Evolutionary conservation across 2,113 vertebrate species (phyloP).

Genomic region (Furnarius figulus): DNA sequence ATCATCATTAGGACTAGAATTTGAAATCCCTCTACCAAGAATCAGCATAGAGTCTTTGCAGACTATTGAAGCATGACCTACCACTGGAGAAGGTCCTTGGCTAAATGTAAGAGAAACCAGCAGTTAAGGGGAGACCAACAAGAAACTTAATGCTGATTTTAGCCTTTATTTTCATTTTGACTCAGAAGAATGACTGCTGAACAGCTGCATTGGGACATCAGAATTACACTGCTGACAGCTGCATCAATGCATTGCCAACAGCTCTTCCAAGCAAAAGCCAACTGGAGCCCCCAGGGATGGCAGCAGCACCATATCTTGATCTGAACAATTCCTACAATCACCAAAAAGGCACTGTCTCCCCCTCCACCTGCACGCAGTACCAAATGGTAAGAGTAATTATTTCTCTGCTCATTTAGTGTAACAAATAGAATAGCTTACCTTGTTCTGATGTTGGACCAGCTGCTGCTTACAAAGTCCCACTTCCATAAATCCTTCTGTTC

Average conservation of each 20-base stretch:
- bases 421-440: slow-evolving; percentile 65
- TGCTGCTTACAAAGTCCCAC: slow-evolving; percentile 75
- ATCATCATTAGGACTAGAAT: slow-evolving; percentile 43
- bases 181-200: background rate
- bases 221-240: background rate
- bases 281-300: background rate
- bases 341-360: background rate
- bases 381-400: background rate
- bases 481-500: slow-evolving; percentile 89
- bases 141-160: background rate
- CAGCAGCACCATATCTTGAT: background rate
- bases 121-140: background rate
- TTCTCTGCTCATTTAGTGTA: background rate
- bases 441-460: slow-evolving; percentile 81
- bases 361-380: fast-evolving
- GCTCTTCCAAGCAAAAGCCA: background rate
- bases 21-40: slow-evolving; percentile 82
- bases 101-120: slow-evolving; percentile 61
- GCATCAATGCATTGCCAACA: background rate
- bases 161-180: background rate
- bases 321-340: background rate
- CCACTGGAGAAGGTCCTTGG: slow-evolving; percentile 80
- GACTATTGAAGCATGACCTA: slow-evolving; percentile 81
- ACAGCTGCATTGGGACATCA: background rate
- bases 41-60: slow-evolving; percentile 84